A percentile compares a stretch with the other conserved stretches of the same genome.
phyloP scores from a whole-genome alignment of 2,888 invertebrate genomes.

The Campoletis raptor region DNA sequence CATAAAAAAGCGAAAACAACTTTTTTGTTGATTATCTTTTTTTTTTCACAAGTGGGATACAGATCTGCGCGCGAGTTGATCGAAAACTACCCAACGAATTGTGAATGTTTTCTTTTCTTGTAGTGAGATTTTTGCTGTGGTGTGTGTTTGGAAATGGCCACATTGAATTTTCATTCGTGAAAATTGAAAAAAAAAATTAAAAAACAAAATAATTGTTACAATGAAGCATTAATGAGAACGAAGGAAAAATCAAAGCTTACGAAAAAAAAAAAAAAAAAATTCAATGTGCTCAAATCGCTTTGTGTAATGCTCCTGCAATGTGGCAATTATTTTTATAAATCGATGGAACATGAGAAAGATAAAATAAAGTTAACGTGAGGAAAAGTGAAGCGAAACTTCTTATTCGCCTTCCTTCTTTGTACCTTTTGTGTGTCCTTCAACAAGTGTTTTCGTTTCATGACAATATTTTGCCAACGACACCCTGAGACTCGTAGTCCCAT shows the following conservation, averaged over 20 bases:
- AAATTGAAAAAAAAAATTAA: background rate
- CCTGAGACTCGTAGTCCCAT: constrained; percentile 20
- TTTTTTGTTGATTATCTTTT: background rate
- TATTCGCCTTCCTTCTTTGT: constrained; percentile 64
- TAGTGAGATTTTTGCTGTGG: background rate
- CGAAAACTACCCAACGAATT: constrained; percentile 51
- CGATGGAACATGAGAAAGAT: background rate
- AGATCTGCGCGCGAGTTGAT: constrained; percentile 66
- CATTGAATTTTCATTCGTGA: background rate
- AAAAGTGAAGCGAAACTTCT: constrained; percentile 56
- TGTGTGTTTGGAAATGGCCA: constrained; percentile 17
- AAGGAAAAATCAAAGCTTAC: background rate
- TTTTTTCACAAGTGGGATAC: constrained; percentile 27
- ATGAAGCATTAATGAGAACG: background rate
- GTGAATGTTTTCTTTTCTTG: constrained; percentile 19
- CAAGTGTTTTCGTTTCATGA: constrained; percentile 32
- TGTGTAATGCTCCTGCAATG: constrained; percentile 29
- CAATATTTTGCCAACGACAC: constrained; percentile 23
- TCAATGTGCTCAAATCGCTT: constrained; percentile 10
- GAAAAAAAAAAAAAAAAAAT: constrained; percentile 1
- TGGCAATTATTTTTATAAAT: background rate
- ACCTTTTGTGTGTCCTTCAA: constrained; percentile 18
- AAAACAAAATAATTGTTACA: background rate
- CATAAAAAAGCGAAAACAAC: constrained; percentile 61
- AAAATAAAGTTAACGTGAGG: constrained; percentile 21